Evolutionary conservation across 2,797 vertebrate genomes (phyloP), one percentile per base, ranked within the genome.

Genomic region (Melanotaenia pygmaea): DNA sequence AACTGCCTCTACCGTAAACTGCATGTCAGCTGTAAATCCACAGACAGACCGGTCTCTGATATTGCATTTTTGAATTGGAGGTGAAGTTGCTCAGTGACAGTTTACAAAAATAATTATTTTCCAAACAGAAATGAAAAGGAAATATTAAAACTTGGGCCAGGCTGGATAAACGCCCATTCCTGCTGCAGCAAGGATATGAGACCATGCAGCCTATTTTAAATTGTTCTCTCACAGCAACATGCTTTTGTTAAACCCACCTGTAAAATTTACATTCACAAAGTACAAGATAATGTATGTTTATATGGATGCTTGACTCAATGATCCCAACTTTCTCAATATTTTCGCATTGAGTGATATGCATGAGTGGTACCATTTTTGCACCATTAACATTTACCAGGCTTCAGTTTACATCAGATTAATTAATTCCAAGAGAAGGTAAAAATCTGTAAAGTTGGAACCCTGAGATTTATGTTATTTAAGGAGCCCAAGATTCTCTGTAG

Each of bases 401-500:
- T 69, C 30, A 80, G 85, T 72, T 77, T 79, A 72, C 37, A 87
- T 51, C 28, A 35, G 20, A 75, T 65, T 38, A 67, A 37, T 66
- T 53, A 74, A 68, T 80, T 45, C 38, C 70, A 83, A 67, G 40
- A 32, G 53, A 80, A 67, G 63, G 60, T 35, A 72, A 63, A 74
- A 67, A 57, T 76, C 63, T 73, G 74, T 72, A 72, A 83, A 70
- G 84, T 53, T 81, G 72, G 71, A 92, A 92, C 91, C 94, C 93
- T 94, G 94, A 94, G 93, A 93, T 86, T 88, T 89, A 32, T 4
- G 60, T 80, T 79, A 59, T 76, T 86, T 59, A 67, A 67, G 76
- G 70, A 88, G 65, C 54, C 50, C 26, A 45, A 24, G 38, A 64
- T 68, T 58, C 70, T 73, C 56, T 74, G 56, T 6, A 51, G 64